Base-by-base conservation (phyloP, 2,888 invertebrate species). In the Monochamus alternatus region DNA sequence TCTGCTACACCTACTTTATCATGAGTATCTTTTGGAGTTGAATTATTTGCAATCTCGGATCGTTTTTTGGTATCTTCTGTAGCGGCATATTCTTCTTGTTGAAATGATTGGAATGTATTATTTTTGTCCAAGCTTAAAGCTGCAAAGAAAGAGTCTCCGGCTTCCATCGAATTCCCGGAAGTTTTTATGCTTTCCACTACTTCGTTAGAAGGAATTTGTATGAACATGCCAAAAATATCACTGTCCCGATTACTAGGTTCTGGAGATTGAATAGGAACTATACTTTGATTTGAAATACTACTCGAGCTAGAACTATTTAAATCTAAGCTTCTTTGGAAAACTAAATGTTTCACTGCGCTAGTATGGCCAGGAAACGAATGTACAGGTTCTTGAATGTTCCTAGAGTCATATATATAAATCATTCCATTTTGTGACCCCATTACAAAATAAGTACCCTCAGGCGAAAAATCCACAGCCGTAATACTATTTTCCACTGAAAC, bases 391-490 rank as follows among this genome's bases (percentile, higher is more conserved):
- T 88, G 88, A 60, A 92, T 85, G 81, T 91, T 91, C 82, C 92
- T 89, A 12, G 91, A 88, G 85, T 93, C 92, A 86, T 92, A 92
- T 4, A 92, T 82, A 59, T 90, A 84, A 4, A 92, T 87, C 65
- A 87, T 82, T n/a, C 92, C 92, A 86, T 89, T 90, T 83, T 91
- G 91, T 30, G 91, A 90, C 12, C 91, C 92, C 60, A 92, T 87
- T 5, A 90, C 91, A n/a, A 92, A 89, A 82, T 89, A 89, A 79
- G 89, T 90, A 51, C 87, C 81, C 81, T 91, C 87, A 2, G 82
- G 82, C 8, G 85, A 83, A 75, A 88, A 87, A 83, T 88, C 88
- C 22, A 88, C 81, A 0, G 87, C 82, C 3, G 86, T 86, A 67
- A 87, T 84, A 59, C 83, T 85, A 78, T 85, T 86, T n/a, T 84